Base-by-base conservation (phyloP, 2,888 invertebrate species). In the Selenia dentaria region DNA sequence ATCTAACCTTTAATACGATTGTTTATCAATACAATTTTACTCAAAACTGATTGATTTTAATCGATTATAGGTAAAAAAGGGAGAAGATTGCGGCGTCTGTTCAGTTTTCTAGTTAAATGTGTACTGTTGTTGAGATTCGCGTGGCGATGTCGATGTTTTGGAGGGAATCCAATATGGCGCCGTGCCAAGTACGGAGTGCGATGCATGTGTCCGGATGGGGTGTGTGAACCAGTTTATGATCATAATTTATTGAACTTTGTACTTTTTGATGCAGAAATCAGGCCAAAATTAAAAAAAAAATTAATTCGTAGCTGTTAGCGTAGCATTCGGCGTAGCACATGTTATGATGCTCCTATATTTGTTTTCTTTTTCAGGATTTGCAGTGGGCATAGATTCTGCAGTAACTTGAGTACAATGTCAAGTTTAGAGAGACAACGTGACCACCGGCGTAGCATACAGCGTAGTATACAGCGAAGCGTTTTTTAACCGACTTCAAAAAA, bases 141-240 rank as follows among this genome's bases (percentile, higher is more conserved):
- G 56, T 62, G 62, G 67, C 60, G 59, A 60, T 56, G 61, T 58
- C 58, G 62, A 57, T 55, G 64, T 57, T 50, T 67, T 83, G 91
- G 91, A 77, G 39, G 16, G 34, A 24, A 13, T 53, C 91, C 91
- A 91, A 88, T 14, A 75, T 92, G 92, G 92, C 83, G 14, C 0
- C 0, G 0, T 60, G 91, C 92, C 92, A 92, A 92, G 77, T 86
- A 92, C 92, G 92, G 85, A 92, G 84, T 83, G 67, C 70, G 60
- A 50, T 63, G 65, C 70, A 69, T 45, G 56, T 59, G 67, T 57
- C 45, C 48, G 41, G 20, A 62, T 63, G 67, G 80, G 83, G 74
- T 20, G 25, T 43, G 49, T 38, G 5, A 45, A 13, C 8, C 37
- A 6, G 12, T 20, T 20, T n/a, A 34, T 1, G 9, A 0, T 20